Evolutionary conservation across 2,113 vertebrate genomes (phyloP).

Genomic region (Podilymbus podiceps): DNA sequence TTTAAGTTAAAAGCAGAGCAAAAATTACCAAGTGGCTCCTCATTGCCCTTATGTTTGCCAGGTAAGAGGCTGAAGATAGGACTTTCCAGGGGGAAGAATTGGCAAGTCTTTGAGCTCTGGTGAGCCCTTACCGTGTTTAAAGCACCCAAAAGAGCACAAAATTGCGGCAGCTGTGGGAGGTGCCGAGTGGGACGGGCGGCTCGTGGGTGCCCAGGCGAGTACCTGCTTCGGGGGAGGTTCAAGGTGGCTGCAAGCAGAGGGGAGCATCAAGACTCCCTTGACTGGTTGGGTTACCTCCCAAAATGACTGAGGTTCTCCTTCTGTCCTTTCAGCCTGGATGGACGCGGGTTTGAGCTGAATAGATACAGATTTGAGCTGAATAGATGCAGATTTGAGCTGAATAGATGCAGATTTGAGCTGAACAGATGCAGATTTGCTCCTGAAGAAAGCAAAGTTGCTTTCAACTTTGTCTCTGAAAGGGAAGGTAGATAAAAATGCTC

Average conservation of each 20-base stretch:
- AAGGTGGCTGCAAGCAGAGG: not conserved
- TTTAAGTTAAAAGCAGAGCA: not conserved
- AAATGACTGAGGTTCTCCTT: not conserved
- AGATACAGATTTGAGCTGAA: not conserved
- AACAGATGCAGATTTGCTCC: not conserved
- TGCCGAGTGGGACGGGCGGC: not conserved
- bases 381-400: fast-evolving
- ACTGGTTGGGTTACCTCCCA: not conserved
- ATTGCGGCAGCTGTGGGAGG: not conserved
- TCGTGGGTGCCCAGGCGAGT: not conserved
- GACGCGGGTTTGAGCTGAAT: not conserved
- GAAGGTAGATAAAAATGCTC: not conserved
- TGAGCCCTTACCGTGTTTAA: not conserved
- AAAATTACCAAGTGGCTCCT: not conserved
- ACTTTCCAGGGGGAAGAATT: not conserved
- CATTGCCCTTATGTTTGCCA: not conserved
- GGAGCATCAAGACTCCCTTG: fast-evolving
- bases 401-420: too few species aligned
- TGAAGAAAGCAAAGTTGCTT: not conserved
- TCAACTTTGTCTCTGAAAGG: not conserved
- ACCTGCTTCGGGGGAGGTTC: not conserved
- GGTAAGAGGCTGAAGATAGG: not conserved
- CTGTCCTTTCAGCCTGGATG: not conserved
- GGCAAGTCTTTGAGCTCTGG: not conserved
- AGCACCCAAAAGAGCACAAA: not conserved